Conservation (phyloP, 1,140 invertebrate genomes). For the Galleria mellonella region DNA sequence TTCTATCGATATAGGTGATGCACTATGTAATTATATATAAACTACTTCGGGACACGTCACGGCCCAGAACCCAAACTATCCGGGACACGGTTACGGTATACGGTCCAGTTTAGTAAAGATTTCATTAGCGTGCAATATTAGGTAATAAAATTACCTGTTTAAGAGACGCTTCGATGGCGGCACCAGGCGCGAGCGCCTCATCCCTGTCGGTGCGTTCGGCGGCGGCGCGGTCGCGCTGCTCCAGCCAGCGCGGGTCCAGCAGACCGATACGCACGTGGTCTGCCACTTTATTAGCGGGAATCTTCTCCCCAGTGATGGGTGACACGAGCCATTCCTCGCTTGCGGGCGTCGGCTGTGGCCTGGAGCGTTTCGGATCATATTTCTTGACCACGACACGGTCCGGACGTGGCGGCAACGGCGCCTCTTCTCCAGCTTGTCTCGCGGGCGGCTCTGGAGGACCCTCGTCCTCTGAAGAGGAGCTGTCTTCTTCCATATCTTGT, state of each 20-base stretch:
- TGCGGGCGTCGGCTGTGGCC: slow-evolving; percentile 75
- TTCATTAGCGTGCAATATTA: too few relatives aligned
- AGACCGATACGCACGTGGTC: slow-evolving; percentile 98
- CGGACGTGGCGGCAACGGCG: slow-evolving; percentile 88
- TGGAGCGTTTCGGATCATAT: slow-evolving; percentile 94
- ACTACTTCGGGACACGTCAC: too few relatives aligned
- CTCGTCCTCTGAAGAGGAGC: slow-evolving; percentile 86
- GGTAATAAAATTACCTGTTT: too few relatives aligned
- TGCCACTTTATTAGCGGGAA: slow-evolving; percentile 96
- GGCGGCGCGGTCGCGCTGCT: slow-evolving; percentile 87
- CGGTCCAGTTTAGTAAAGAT: too few relatives aligned
- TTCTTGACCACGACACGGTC: slow-evolving; percentile 98
- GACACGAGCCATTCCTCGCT: slow-evolving; percentile 96
- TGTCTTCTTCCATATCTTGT: slow-evolving; percentile 94
- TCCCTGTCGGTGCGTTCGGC: slow-evolving; percentile 65
- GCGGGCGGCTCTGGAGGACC: slow-evolving; percentile 66
- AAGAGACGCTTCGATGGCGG: slow-evolving; percentile 95
- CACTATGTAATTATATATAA: too few relatives aligned
- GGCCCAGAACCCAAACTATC: too few relatives aligned
- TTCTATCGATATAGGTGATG: too few relatives aligned
- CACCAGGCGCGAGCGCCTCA: slow-evolving; percentile 65
- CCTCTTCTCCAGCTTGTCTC: slow-evolving; percentile 74
- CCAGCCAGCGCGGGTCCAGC: slow-evolving; percentile 98
- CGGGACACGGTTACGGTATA: too few relatives aligned
- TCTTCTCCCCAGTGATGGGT: slow-evolving; percentile 97